Evolutionary conservation across 1,140 invertebrate species (phyloP), one percentile per base, ranked within the genome.

Genomic region (Portunus trituberculatus): DNA sequence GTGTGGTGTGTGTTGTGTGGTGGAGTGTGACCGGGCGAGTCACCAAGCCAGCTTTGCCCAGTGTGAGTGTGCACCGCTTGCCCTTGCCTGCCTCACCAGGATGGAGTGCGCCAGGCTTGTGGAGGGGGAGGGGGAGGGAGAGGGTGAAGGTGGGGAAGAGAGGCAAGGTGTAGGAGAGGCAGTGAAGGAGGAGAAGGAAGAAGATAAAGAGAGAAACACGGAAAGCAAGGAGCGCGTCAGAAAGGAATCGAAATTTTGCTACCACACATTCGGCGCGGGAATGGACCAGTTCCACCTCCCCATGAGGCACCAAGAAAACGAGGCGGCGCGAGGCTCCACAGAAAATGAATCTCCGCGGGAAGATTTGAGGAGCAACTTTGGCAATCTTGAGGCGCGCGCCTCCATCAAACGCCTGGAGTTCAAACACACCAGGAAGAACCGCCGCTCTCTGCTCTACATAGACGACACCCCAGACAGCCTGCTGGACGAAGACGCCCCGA

Each of bases 391-490:
- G 39, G 28, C 52, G n/a, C 45, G 91, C 6, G 94, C 94, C 14
- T 31, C 82, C 7, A 89, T 95, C n/a, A 95, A 93, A 39, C 16
- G 94, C 0, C 45, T 95, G 10, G 94, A 95, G 32, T 95, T 95
- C 20, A 95, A 95, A 82, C 45, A 84, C 59, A 92, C 90, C 7
- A 86, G 89, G 83, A 91, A 86, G 10, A 87, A 92, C 82, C 89
- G 91, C 28, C 32, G 90, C 3, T 95, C 94, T 14, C 82, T 95
- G 3, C 94, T 92, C 76, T 95, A 84, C 82, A 95, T 95, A 14
- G 94, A 95, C 83, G 94, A 95, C 32, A 95, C 94, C 45, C 94
- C 94, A 0, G 94, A 95, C 39, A 95, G 94, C 12, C 84, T 76
- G 39, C n/a, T 92, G 20, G 94, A 95, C 31, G 94, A 95, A 4